Percentiles rank a stretch among this genome's conserved stretches.
phyloP scores from a whole-genome alignment of 2,113 vertebrate genomes.

The Plecturocebus donacophilus region DNA sequence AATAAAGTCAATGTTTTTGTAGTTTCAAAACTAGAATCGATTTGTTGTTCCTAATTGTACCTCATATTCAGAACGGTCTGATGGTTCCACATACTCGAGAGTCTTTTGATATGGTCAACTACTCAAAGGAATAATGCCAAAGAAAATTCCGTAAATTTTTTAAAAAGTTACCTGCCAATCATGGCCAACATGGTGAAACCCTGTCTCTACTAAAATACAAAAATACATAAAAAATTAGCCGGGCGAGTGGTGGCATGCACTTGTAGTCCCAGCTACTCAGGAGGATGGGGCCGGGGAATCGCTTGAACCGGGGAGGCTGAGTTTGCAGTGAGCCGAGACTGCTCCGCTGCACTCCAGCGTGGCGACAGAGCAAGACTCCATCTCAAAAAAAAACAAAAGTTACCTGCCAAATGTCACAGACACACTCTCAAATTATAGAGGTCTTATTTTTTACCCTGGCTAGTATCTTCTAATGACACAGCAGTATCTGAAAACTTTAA shows the following conservation, averaged over 20 bases:
- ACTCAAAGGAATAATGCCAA: not conserved
- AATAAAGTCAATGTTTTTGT: not conserved
- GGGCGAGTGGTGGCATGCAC: too few relatives aligned
- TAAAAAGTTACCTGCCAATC: not conserved
- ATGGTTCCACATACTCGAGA: not conserved
- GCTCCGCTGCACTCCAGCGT: too few relatives aligned
- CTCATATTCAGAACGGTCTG: not conserved
- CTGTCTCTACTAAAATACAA: too few relatives aligned
- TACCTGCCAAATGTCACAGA: conserved; percentile 3
- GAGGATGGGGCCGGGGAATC: too few relatives aligned
- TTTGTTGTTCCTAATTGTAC: not conserved
- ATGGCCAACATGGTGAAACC: too few relatives aligned
- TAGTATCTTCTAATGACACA: not conserved
- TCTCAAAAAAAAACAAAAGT: not conserved
- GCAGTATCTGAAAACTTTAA: not conserved
- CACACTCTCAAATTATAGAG: not conserved
- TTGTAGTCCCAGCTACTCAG: too few relatives aligned
- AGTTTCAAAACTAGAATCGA: not conserved
- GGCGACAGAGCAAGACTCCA: too few relatives aligned
- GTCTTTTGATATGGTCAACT: not conserved
- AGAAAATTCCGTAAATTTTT: not conserved
- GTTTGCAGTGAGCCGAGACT: too few relatives aligned
- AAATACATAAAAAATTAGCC: too few relatives aligned
- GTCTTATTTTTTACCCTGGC: not conserved
- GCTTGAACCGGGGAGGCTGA: too few relatives aligned